Evolutionary conservation across 2,797 vertebrate genomes (phyloP), one percentile per base, ranked within the genome.

Genomic region (Oryzias dopingdopingensis): DNA sequence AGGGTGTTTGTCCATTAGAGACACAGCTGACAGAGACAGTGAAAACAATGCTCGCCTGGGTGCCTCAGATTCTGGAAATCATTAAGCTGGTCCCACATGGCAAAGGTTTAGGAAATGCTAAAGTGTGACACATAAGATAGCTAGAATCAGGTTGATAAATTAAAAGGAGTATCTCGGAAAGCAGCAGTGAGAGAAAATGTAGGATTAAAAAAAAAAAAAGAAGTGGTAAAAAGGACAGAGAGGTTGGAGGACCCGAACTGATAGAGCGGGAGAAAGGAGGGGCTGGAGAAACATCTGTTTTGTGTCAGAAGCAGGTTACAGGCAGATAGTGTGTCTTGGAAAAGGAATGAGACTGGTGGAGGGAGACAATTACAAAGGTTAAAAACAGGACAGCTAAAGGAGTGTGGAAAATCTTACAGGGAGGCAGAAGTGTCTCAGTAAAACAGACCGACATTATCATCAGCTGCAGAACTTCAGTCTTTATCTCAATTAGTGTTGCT

Each of bases 221-320:
- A 80, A n/a, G 23, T 72, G 47, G 59, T 23, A 50, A 77, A 65
- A 65, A 65, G 62, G 55, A 65, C 3, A 46, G 59, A 51, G 37
- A 64, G 67, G 65, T 18, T 45, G 68, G 62, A 62, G 59, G 54
- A 67, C 68, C 81, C 78, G 78, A 84, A 76, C 66, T 79, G 79
- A 81, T 79, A 76, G 45, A 54, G 32, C 32, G 56, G 52, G 76
- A 81, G 77, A 70, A 73, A 72, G 57, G 54, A 70, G 62, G 64
- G 70, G 74, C 72, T 52, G 70, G 65, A 71, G 71, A 62, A 65
- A 85, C 86, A 88, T 90, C 84, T 90, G 88, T 85, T 90, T 85
- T 74, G 70, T 82, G 74, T 90, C 83, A 83, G 63, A 42, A 56
- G 71, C 72, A 82, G 74, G 86, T 86, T 86, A 77, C 59, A 77